These are phyloP conservation scores for Drosophila mayaguana DNA, from an alignment of 2,888 invertebrate species.

Conservation along the genomic window DNA sequence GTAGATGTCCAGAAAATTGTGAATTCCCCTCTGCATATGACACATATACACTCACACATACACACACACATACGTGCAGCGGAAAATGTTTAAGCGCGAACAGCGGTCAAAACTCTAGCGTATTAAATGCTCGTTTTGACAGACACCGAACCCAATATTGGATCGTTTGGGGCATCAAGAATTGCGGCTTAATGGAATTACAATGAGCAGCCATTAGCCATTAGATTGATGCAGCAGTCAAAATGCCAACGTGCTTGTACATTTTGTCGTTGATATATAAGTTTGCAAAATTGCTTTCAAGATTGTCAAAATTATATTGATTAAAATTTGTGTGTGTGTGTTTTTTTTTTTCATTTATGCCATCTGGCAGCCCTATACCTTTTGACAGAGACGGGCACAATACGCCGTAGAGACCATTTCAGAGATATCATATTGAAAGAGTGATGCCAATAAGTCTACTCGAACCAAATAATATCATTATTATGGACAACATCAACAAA, in stretches of 20 bases:
- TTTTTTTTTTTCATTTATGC: no score
- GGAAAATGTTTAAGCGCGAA: conserved; percentile 61
- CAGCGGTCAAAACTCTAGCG: conserved; percentile 23
- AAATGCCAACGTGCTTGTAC: not conserved
- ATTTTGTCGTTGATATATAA: not conserved
- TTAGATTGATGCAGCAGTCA: conserved; percentile 3
- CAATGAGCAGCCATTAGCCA: conserved; percentile 45
- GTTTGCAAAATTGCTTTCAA: no score
- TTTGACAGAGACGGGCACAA: no score
- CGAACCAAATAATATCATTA: no score
- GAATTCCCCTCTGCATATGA: conserved; percentile 27
- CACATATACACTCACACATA: conserved; percentile 4
- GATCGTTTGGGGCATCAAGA: conserved; percentile 48
- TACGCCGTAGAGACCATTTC: no score
- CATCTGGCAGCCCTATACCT: no score
- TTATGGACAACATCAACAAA: no score
- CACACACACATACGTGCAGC: conserved; percentile 36
- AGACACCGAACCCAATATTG: conserved; percentile 43
- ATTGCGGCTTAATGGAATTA: conserved; percentile 70
- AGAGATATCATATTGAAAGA: no score
- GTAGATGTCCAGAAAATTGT: not conserved
- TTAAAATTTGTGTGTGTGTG: no score
- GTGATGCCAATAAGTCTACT: no score
- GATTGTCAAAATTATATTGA: no score
- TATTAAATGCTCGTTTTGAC: conserved; percentile 73